phyloP scores from a whole-genome alignment of 2,113 vertebrate species.

The Haemorhous mexicanus region DNA sequence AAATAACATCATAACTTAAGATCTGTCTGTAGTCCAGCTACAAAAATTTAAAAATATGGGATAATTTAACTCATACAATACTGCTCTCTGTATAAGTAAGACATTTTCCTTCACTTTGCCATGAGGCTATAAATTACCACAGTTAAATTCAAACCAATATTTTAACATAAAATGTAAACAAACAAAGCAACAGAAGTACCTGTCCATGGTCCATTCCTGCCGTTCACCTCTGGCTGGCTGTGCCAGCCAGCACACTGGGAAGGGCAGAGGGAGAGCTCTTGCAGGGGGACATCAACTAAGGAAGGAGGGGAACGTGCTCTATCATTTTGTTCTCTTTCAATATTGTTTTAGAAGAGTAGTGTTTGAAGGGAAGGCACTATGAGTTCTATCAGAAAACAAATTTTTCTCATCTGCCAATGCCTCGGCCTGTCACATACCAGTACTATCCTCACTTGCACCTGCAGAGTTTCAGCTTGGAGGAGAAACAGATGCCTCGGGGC shows the following conservation, averaged over 20 bases:
- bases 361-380: slow-evolving; percentile 67
- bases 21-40: slow-evolving; percentile 97
- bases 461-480: neutral
- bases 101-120: slow-evolving; percentile 80
- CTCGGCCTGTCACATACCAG: neutral
- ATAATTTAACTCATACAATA: slow-evolving; percentile 90
- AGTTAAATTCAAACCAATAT: slow-evolving; percentile 72
- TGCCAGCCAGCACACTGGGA: neutral
- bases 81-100: slow-evolving; percentile 80
- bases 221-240: slow-evolving; percentile 6
- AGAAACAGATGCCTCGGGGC: neutral
- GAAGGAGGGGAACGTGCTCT: neutral
- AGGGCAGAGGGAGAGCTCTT: slow-evolving; percentile 23
- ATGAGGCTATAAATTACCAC: slow-evolving; percentile 79
- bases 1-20: slow-evolving; percentile 93
- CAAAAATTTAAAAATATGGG: slow-evolving; percentile 85
- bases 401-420: slow-evolving; percentile 34
- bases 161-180: slow-evolving; percentile 84
- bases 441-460: slow-evolving; percentile 19
- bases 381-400: slow-evolving; percentile 60
- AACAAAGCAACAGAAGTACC: slow-evolving; percentile 68
- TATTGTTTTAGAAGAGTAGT: slow-evolving; percentile 41
- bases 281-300: neutral
- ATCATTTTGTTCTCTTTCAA: slow-evolving; percentile 42
- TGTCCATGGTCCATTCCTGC: slow-evolving; percentile 50